Conservation (phyloP, 2,888 invertebrate species). For the Dicranocentrus wangi region DNA sequence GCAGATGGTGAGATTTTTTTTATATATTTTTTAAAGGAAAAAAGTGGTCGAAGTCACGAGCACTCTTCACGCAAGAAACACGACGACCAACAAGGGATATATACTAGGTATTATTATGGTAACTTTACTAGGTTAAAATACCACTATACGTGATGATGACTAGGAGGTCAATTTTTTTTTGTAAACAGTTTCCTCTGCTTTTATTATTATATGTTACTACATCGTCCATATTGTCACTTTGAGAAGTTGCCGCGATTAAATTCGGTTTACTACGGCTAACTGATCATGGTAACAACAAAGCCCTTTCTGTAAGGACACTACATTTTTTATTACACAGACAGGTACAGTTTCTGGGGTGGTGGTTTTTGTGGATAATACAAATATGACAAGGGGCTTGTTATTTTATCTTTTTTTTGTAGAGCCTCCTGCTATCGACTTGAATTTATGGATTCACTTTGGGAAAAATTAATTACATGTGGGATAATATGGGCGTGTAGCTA, state of each 20-base stretch:
- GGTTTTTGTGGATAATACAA: neutral
- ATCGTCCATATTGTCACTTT: too few species aligned
- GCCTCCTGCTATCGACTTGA: neutral
- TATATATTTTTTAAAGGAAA: neutral
- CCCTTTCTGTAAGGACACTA: neutral
- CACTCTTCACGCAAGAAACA: neutral
- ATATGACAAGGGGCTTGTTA: neutral
- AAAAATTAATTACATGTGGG: neutral
- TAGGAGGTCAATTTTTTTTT: too few species aligned
- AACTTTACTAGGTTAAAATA: too few species aligned
- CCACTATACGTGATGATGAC: too few species aligned
- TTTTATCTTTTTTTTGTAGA: neutral
- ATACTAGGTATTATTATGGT: neutral
- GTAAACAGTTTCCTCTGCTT: neutral
- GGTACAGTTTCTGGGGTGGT: neutral
- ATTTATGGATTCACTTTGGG: neutral
- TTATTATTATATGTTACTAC: neutral
- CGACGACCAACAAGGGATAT: neutral
- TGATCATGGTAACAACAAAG: neutral
- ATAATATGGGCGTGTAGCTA: neutral
- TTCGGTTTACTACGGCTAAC: neutral
- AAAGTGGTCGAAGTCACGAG: neutral
- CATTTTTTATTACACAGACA: neutral
- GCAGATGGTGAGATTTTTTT: constrained; percentile 13
- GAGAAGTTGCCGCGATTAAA: too few species aligned